Percentiles rank a stretch among this genome's conserved stretches.
phyloP scores from a whole-genome alignment of 2,113 vertebrate species.

The Ginglymostoma cirratum region DNA sequence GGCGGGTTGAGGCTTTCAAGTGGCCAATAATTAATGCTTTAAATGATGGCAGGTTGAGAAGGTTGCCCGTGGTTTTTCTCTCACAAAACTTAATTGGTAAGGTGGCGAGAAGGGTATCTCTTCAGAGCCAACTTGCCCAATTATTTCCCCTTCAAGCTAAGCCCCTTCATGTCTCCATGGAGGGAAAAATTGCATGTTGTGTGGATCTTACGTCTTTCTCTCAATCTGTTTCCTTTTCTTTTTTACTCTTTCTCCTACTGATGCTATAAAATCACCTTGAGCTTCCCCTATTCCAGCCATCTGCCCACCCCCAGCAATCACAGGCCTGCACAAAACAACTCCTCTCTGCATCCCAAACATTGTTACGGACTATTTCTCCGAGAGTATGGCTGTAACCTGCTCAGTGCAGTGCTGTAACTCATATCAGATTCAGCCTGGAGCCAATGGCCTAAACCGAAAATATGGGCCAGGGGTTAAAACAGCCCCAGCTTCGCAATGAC shows the following conservation, averaged over 20 bases:
- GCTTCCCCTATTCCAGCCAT: background rate
- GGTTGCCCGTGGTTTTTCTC: too few species aligned
- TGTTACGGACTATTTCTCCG: background rate
- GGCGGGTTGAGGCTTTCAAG: too few species aligned
- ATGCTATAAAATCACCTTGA: background rate
- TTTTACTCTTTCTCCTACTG: background rate
- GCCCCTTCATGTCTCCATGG: background rate
- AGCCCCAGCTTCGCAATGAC: background rate
- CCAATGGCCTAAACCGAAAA: background rate
- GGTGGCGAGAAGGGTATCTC: too few species aligned
- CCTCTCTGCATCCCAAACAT: background rate
- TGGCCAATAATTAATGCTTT: too few species aligned
- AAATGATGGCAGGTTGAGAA: too few species aligned
- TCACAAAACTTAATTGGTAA: too few species aligned
- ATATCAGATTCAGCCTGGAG: background rate
- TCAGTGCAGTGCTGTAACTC: background rate
- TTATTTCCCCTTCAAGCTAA: too few species aligned
- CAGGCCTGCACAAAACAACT: background rate
- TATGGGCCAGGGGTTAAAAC: background rate
- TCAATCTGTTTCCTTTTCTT: background rate
- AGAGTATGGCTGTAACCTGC: background rate
- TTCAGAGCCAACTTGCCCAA: too few species aligned
- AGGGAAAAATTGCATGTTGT: too few species aligned
- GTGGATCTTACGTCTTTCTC: background rate
- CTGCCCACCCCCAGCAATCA: background rate